phyloP scores from a whole-genome alignment of 2,888 invertebrate genomes.

The Dorcus hopei region DNA sequence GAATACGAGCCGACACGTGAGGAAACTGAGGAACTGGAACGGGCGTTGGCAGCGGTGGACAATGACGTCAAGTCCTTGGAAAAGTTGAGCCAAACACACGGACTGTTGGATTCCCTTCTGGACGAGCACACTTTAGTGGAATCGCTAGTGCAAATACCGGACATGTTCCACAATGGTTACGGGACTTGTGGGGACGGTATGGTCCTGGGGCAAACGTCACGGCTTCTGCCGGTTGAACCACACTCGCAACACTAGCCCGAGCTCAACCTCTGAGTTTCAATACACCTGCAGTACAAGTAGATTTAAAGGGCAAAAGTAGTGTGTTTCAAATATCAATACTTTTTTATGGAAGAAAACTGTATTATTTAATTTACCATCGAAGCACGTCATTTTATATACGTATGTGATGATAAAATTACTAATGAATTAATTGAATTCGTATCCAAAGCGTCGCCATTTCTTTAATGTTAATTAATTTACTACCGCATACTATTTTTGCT shows the following conservation, averaged over 20 bases:
- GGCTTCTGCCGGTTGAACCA: conserved; percentile 26
- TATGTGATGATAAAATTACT: not conserved
- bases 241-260: conserved; percentile 21
- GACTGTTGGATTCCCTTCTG: conserved; percentile 60
- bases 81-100: conserved; percentile 61
- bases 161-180: conserved; percentile 53
- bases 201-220: conserved; percentile 31
- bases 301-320: conserved; percentile 15
- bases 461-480: no score
- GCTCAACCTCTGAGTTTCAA: conserved; percentile 4
- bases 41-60: conserved; percentile 77
- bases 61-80: conserved; percentile 69
- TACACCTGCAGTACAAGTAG: conserved; percentile 18
- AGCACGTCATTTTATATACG: not conserved
- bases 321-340: not conserved
- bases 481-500: conserved; percentile 9
- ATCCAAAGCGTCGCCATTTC: no score
- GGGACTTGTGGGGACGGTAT: conserved; percentile 43
- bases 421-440: no score
- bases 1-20: conserved; percentile 70
- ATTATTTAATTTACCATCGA: no score
- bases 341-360: no score
- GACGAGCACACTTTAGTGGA: conserved; percentile 57
- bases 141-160: conserved; percentile 51
- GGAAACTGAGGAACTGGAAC: conserved; percentile 84